Conservation (phyloP, 1,140 invertebrate species). For the Condylostylus longicornis region DNA sequence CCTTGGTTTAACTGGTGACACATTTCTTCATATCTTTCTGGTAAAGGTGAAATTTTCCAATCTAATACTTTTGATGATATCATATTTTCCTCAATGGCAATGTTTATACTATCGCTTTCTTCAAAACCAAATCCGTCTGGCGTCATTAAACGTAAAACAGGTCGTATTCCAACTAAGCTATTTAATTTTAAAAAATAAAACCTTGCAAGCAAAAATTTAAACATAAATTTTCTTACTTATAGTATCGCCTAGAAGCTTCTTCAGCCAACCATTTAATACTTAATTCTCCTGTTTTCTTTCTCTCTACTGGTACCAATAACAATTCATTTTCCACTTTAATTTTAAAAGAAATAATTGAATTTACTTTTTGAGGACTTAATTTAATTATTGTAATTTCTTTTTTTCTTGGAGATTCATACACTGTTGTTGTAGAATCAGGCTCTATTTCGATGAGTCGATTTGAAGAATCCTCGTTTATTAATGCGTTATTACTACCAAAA, state of each 20-base stretch:
- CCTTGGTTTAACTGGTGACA: constrained; percentile 40
- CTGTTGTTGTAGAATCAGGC: constrained; percentile 28
- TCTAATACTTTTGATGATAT: constrained; percentile 42
- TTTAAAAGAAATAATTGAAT: constrained; percentile 36
- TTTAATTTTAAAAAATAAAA: not conserved
- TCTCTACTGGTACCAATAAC: constrained; percentile 44
- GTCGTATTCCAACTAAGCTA: constrained; percentile 46
- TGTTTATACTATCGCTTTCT: constrained; percentile 44
- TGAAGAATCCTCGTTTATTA: constrained; percentile 18
- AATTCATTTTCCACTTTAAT: constrained; percentile 46
- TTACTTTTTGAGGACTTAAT: constrained; percentile 7
- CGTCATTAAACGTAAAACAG: constrained; percentile 45
- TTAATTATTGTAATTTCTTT: constrained; percentile 11
- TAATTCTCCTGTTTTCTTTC: constrained; percentile 39
- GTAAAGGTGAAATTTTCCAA: constrained; percentile 45
- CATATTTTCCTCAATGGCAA: constrained; percentile 38
- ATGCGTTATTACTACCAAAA: constrained; percentile 32
- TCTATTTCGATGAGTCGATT: constrained; percentile 17
- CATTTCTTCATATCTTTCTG: constrained; percentile 46
- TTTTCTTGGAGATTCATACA: constrained; percentile 19
- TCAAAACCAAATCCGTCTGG: constrained; percentile 48
- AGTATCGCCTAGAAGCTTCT: constrained; percentile 51
- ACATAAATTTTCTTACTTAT: constrained; percentile 36
- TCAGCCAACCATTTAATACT: constrained; percentile 53
- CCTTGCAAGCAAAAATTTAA: not conserved